A percentile compares a stretch with the other conserved stretches of the same genome.
These are phyloP conservation scores for Nasonia oneida DNA, from an alignment of 2,888 invertebrate genomes.

Conservation along the genomic window DNA sequence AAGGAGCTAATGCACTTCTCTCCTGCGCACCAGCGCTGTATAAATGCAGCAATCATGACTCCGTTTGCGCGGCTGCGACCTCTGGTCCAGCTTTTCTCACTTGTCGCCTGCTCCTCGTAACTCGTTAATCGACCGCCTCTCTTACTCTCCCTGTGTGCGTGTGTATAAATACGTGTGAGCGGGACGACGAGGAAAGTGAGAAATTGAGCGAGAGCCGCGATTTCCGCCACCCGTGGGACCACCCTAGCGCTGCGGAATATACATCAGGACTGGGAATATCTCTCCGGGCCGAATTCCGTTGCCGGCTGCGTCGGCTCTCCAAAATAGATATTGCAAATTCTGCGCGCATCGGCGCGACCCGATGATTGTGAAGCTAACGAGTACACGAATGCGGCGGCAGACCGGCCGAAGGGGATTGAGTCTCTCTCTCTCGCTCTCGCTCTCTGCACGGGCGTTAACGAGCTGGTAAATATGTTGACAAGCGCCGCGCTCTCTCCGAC, in stretches of 20 bases:
- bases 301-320: conserved; percentile 45
- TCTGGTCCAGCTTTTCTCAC: conserved; percentile 1
- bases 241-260: conserved; percentile 57
- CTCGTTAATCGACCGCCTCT: conserved; percentile 44
- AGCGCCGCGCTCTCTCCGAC: conserved; percentile 69
- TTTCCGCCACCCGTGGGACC: conserved; percentile 63
- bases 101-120: conserved; percentile 42
- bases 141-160: not conserved
- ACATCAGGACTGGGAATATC: conserved; percentile 57
- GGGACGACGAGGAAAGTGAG: conserved; percentile 56
- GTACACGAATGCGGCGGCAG: conserved; percentile 49
- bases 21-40: not conserved
- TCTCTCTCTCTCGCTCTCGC: conserved; percentile 65
- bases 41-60: not conserved
- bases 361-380: conserved; percentile 61
- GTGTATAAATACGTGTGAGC: not conserved
- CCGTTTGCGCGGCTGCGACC: not conserved
- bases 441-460: conserved; percentile 75
- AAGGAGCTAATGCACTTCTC: conserved; percentile 40
- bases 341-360: conserved; percentile 51
- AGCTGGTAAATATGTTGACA: conserved; percentile 79
- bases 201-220: conserved; percentile 60
- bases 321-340: conserved; percentile 63
- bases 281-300: conserved; percentile 51
- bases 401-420: conserved; percentile 54